phyloP scores from a whole-genome alignment of 2,797 vertebrate genomes.

The Crenuchus spilurus region DNA sequence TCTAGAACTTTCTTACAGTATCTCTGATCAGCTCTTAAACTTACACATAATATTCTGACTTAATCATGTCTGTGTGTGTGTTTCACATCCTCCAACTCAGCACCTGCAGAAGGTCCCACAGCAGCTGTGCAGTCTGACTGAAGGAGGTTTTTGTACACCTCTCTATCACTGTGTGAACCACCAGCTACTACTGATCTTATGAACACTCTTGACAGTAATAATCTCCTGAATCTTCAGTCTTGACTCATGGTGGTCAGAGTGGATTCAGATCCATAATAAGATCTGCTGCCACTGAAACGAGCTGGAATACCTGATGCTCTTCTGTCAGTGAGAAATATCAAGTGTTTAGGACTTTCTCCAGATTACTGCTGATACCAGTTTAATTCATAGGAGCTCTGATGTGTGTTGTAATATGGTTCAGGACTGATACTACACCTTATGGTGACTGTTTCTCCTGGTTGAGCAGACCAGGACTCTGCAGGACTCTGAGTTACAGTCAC shows the following conservation, averaged over 20 bases:
- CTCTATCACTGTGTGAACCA: constrained; percentile 11
- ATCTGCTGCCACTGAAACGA: constrained; percentile 32
- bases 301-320: constrained; percentile 11
- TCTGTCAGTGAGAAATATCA: not conserved
- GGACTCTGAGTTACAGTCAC: constrained; percentile 40
- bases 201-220: constrained; percentile 36
- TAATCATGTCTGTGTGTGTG: no score
- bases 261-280: no score
- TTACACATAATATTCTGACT: no score
- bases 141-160: constrained; percentile 34
- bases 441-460: constrained; percentile 27
- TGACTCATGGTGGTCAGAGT: constrained; percentile 33
- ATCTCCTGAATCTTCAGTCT: constrained; percentile 31
- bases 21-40: no score
- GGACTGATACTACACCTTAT: constrained; percentile 28
- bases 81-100: no score
- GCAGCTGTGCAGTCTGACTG: constrained; percentile 39
- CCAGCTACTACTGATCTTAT: fast-evolving
- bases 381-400: no score
- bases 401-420: no score
- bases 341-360: constrained; percentile 22
- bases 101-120: constrained; percentile 41
- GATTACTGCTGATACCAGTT: no score
- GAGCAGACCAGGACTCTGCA: constrained; percentile 27
- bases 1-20: no score